A percentile compares a stretch with the other conserved stretches of the same genome.
These are phyloP conservation scores for Mobula hypostoma DNA, from an alignment of 2,113 vertebrate genomes.

Conservation along the genomic window DNA sequence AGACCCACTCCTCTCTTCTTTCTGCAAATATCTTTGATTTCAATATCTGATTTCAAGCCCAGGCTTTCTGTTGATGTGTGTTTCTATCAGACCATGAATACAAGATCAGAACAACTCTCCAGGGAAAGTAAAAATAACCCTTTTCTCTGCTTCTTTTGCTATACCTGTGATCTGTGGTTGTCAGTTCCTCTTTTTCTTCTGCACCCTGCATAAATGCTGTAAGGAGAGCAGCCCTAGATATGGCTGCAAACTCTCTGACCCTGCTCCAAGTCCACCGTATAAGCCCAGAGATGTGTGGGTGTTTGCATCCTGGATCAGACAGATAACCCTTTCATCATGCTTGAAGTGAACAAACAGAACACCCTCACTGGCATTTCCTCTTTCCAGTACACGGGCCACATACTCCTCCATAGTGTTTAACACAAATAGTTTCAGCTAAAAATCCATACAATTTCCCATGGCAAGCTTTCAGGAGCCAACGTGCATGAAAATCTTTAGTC, in stretches of 20 bases:
- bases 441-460: not conserved
- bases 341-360: not conserved
- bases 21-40: too few species aligned
- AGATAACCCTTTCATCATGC: not conserved
- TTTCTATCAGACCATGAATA: too few species aligned
- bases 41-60: too few species aligned
- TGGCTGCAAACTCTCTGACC: not conserved
- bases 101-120: too few species aligned
- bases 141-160: too few species aligned
- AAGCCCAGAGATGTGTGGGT: not conserved
- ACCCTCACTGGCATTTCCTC: not conserved
- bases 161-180: too few species aligned
- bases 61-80: too few species aligned
- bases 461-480: not conserved
- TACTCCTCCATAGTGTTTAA: not conserved
- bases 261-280: not conserved
- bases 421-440: not conserved
- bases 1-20: too few species aligned
- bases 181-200: too few species aligned
- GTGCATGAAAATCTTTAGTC: not conserved
- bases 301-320: not conserved
- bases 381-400: not conserved
- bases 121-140: too few species aligned
- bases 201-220: not conserved
- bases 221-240: not conserved